These are phyloP conservation scores for Sciurus vulgaris DNA, from an alignment of 2,797 vertebrate species.

Conservation along the genomic window DNA sequence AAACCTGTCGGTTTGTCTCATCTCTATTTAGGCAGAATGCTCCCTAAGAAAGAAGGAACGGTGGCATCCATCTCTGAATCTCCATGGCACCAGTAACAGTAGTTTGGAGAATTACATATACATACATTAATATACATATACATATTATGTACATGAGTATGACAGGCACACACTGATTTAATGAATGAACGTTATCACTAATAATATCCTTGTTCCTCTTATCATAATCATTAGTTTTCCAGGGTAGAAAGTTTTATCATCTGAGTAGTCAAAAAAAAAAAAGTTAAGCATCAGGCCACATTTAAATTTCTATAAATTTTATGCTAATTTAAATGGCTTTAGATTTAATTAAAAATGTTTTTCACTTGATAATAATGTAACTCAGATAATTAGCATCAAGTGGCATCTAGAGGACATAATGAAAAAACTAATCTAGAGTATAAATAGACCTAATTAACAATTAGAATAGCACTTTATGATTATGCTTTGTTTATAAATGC, in stretches of 20 bases:
- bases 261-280: conserved; percentile 73
- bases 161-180: neutral
- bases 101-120: neutral
- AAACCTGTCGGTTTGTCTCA: neutral
- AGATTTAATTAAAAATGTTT: conserved; percentile 91
- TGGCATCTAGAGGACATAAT: conserved; percentile 89
- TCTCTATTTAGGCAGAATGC: neutral
- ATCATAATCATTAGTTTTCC: conserved; percentile 75
- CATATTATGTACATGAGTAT: neutral
- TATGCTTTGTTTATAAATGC: conserved; percentile 89
- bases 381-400: conserved; percentile 89
- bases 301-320: conserved; percentile 87
- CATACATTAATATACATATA: neutral
- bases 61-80: neutral
- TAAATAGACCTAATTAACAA: conserved; percentile 89
- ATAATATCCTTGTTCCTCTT: conserved; percentile 40
- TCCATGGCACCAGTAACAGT: neutral
- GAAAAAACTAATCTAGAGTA: conserved; percentile 88
- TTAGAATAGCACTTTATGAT: conserved; percentile 87
- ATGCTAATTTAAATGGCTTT: conserved; percentile 87
- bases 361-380: conserved; percentile 89
- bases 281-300: conserved; percentile 84
- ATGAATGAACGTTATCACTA: conserved; percentile 25
- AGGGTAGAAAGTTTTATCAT: conserved; percentile 77
- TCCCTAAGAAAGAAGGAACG: neutral